Base-by-base conservation (phyloP, 2,888 invertebrate genomes). In the Drosophila sordidula region DNA sequence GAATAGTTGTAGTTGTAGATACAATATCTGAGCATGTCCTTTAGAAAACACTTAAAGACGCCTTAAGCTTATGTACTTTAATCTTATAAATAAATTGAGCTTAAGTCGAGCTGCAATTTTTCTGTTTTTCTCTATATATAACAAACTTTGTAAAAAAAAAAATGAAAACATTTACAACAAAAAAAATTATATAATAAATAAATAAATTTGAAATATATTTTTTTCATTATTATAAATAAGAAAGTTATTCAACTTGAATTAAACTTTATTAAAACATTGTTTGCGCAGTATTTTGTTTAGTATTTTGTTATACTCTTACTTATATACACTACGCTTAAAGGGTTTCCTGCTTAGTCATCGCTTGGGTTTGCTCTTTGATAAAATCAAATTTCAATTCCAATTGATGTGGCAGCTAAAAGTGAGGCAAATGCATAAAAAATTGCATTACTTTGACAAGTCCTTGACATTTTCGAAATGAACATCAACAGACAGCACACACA, bases 401-500 rank as follows among this genome's bases (percentile, higher is more conserved):
- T 71, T 67, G 64, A 58, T 63, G 42, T 54, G 56, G 39, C 54
- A 59, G 80, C 47, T 39, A 39, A 51, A 14, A 22, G 34, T 29
- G 59, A 75, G 89, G 61, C 58, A 84, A 82, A 73, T 89, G 87
- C 87, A 81, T 73, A 83, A 59, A 63, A 73, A 72, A 75, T 79
- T 75, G 89, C 76, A 82, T 80, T 79, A 71, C 55, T 64, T 64
- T 66, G 72, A 64, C 66, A 65, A 76, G 87, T 87, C 81, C 89
- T 89, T 82, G 82, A 89, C 89, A 89, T 89, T 89, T 82, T 67
- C 56, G 32, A 80, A 79, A 70, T 71, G 67, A 75, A 80, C 75
- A 80, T 67, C 64, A 66, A 61, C 59, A 46, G 66, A 56, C 59
- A 49, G 67, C 55, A 51, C 25, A 47, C 41, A 38, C 38, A 58